Base-by-base conservation (phyloP, 2,113 vertebrate species). In the Pomatorhinus ruficollis region DNA sequence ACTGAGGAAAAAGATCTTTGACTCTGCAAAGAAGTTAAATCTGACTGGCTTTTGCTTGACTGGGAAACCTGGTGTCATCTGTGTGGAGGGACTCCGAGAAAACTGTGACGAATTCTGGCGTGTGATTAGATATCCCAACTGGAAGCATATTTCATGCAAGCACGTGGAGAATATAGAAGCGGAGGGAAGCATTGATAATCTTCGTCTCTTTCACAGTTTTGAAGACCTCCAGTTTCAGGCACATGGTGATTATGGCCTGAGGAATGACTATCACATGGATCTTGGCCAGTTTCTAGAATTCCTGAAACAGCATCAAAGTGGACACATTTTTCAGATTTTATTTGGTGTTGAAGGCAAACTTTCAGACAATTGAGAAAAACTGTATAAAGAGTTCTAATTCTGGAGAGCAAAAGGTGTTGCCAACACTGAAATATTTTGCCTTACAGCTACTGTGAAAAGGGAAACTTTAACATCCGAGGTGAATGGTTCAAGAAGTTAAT, bases 81-180 rank as follows among this genome's bases (percentile, higher is more conserved):
- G 98, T 47, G 97, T 98, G 86, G 98, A 98, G 82, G 98, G 98
- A 25, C 78, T 87, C 27, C 97, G 24, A 89, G 96, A 97, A 52
- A 95, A 95, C 68, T 98, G 98, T 93, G 98, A 98, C 40, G 98
- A 98, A 52, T 98, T 98, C 95, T 98, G 98, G 98, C 96, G 33
- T 75, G 95, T 96, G 4, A 97, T 98, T 52, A 97, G 98, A 33
- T 98, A 98, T 57, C 98, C 98, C 89, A 98, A 66, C 49, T 98
- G 98, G 98, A 98, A 98, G 80, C 98, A 98, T 23, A 98, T 98
- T 87, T 98, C 98, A 7, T 98, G 98, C 75, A 98, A 98, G 81
- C 98, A 98, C 1, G 90, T 97, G 2, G 98, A 98, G 47, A 98
- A 69, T 22, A 13, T 59, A 8, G 97, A 98, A 74, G 85, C 86